Base-by-base conservation (phyloP, 2,113 vertebrate species). In the Pseudopipra pipra region DNA sequence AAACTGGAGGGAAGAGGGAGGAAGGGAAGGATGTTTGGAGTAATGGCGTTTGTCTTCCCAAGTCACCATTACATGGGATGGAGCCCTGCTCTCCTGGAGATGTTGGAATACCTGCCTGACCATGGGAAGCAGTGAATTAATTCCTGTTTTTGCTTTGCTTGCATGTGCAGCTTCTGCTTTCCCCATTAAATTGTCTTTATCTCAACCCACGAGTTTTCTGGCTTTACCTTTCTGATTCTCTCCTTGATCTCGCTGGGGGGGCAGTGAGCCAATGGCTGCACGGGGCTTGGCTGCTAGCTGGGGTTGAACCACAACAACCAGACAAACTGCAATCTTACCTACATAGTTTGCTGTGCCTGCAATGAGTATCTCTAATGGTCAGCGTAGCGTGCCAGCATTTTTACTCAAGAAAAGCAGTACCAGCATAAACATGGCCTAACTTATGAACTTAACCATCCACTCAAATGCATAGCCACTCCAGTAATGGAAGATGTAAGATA, bases 241-340 rank as follows among this genome's bases (percentile, higher is more conserved):
- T 62, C 17, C 25, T 6, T 19, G 6, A 31, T 20, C 14, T 35
- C 0, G 0, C n/a, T 35, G n/a, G n/a, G 31, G 14, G 17, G 9
- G 21, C 25, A 76, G 14, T 16, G 14, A 65, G 20, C 4, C 5
- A 23, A 31, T 2, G 7, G 41, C 21, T 66, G 21, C 8, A 13
- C 6, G 21, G 35, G 35, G 55, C 25, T 55, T 55, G 41, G 30
- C 9, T 31, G 39, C 46, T 62, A 30, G 24, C 39, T 83, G 17
- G 25, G 71, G 17, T 6, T 35, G 41, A 76, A 49, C 66, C 63
- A 70, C 3, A 15, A 31, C 47, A 70, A 9, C 21, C 56, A 43
- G 52, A 28, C 66, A 75, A 22, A 5, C 47, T 62, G 25, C 43
- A 82, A 76, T 87, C 80, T 56, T 44, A 46, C 12, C 30, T 7